Percentiles rank a stretch among this genome's conserved stretches.
Conservation (phyloP, 2,113 vertebrate genomes). For the Lonchura striata region DNA sequence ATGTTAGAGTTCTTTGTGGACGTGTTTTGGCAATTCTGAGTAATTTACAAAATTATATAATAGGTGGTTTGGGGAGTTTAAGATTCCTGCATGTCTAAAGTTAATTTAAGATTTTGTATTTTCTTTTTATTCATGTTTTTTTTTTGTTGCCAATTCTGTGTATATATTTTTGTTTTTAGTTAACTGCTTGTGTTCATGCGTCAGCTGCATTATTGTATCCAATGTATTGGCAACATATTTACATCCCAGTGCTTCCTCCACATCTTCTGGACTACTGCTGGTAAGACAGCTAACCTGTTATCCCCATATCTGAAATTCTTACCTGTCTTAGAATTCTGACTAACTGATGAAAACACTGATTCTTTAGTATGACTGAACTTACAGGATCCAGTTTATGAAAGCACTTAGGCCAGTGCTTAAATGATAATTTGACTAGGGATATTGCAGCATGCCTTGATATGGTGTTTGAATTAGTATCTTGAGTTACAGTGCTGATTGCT, state of each 20-base stretch:
- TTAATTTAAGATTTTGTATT: neutral
- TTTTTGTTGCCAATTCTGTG: slow-evolving; percentile 28
- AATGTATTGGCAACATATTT: slow-evolving; percentile 99
- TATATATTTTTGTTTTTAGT: slow-evolving; percentile 69
- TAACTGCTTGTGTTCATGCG: slow-evolving; percentile 96
- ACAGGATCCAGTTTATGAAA: neutral
- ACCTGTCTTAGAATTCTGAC: neutral
- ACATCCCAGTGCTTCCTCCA: slow-evolving; percentile 95
- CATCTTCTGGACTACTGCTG: slow-evolving; percentile 99
- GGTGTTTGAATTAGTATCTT: neutral
- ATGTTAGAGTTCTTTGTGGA: neutral
- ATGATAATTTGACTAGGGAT: neutral
- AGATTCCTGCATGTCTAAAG: neutral
- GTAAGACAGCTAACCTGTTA: slow-evolving; percentile 76
- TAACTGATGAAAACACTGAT: neutral
- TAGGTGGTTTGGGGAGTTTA: neutral
- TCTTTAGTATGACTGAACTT: neutral
- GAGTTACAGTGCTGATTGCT: neutral
- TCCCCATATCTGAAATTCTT: neutral
- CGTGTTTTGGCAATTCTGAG: neutral
- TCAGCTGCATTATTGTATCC: slow-evolving; percentile 92
- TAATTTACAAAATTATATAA: neutral
- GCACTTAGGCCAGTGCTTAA: neutral
- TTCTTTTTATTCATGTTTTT: neutral
- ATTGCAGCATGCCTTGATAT: neutral